A percentile compares a stretch with the other conserved stretches of the same genome.
Evolutionary conservation across 2,797 vertebrate species (phyloP).

Genomic region (Hirundo rustica): DNA sequence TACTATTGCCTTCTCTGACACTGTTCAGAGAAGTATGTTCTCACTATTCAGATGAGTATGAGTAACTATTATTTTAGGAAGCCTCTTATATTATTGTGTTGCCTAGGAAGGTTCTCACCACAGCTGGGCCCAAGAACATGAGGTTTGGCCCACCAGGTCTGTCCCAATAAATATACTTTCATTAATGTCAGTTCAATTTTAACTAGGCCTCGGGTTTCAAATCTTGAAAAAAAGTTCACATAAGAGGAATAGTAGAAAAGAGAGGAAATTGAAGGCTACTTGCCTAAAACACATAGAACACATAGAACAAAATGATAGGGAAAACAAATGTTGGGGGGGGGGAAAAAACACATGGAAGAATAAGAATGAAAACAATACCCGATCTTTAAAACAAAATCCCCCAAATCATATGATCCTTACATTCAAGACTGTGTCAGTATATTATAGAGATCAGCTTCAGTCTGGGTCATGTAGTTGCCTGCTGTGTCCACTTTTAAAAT

Average conservation of each 20-base stretch:
- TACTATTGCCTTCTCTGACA: neutral
- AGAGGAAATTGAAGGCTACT: neutral
- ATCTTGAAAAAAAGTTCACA: neutral
- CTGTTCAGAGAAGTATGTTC: neutral
- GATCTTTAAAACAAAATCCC: neutral
- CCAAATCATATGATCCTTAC: neutral
- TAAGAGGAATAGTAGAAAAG: neutral
- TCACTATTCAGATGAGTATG: neutral
- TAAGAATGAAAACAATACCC: neutral
- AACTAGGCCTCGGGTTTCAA: neutral
- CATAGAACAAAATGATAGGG: neutral
- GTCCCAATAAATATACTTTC: neutral
- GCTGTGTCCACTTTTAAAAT: neutral
- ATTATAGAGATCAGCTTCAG: neutral
- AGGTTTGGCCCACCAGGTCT: neutral
- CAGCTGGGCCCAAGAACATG: neutral
- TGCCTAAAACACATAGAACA: neutral
- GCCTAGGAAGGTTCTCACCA: neutral
- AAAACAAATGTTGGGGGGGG: fast-evolving
- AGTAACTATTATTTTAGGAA: neutral
- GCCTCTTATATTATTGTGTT: neutral
- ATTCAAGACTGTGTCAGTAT: neutral
- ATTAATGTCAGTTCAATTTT: neutral
- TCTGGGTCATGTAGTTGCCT: neutral
- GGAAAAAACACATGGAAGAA: neutral